A percentile compares a stretch with the other conserved stretches of the same genome.
phyloP scores from a whole-genome alignment of 2,797 vertebrate species.

The Mormyrops boulengeri region DNA sequence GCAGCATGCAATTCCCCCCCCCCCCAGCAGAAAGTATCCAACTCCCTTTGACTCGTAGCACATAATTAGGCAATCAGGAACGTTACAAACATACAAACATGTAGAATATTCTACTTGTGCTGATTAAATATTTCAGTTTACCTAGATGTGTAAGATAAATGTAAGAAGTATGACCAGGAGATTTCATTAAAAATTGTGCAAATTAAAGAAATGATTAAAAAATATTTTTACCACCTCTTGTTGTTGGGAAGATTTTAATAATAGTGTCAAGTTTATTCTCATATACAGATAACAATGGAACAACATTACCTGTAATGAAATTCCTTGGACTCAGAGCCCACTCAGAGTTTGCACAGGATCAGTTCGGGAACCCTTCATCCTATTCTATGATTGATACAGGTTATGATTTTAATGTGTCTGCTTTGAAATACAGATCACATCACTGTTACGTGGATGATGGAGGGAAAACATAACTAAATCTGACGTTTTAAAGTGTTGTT shows the following conservation, averaged over 20 bases:
- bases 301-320: background rate
- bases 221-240: background rate
- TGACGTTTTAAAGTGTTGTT: background rate
- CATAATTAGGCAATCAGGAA: background rate
- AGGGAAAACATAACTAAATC: background rate
- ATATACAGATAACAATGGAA: background rate
- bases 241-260: background rate
- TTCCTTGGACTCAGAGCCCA: background rate
- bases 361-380: background rate
- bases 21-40: background rate
- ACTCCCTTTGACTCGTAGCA: background rate
- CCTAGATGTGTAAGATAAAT: background rate
- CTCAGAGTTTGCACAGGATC: background rate
- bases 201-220: background rate
- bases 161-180: background rate
- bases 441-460: background rate
- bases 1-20: background rate
- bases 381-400: background rate
- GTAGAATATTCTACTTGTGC: background rate
- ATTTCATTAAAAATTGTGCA: background rate
- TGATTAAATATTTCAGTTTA: background rate
- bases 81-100: background rate
- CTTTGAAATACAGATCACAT: background rate
- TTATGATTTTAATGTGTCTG: background rate
- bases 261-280: background rate